Conservation (phyloP, 2,888 invertebrate species). For the Pomacea canaliculata region DNA sequence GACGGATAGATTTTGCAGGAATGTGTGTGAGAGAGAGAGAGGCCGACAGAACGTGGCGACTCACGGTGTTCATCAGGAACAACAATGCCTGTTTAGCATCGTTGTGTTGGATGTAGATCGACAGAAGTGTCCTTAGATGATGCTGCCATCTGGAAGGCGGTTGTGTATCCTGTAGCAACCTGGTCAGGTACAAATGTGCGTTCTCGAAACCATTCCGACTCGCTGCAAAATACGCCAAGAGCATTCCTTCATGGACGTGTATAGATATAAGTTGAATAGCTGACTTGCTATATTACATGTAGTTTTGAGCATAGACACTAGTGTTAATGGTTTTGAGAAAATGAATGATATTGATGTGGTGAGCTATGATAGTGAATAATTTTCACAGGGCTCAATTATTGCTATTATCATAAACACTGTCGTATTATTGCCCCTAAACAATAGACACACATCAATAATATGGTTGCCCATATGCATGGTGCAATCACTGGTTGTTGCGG, state of each 20-base stretch:
- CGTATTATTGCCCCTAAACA: no score
- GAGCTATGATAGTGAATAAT: no score
- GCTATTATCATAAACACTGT: no score
- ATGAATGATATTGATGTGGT: no score
- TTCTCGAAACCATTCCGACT: conserved; percentile 2
- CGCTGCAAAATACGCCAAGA: conserved; percentile 16
- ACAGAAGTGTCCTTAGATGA: conserved; percentile 17
- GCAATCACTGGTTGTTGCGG: no score
- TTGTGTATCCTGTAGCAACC: conserved; percentile 25
- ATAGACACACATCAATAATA: no score
- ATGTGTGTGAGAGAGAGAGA: neutral
- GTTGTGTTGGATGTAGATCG: conserved; percentile 11
- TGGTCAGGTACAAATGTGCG: conserved; percentile 15
- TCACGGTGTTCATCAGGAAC: conserved; percentile 24
- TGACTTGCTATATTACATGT: no score
- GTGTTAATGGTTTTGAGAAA: no score
- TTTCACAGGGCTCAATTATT: no score
- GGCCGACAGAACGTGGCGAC: neutral
- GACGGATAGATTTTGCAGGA: neutral
- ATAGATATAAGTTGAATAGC: no score
- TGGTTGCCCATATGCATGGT: no score
- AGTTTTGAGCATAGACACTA: no score
- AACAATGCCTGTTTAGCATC: conserved; percentile 16
- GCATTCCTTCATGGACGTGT: neutral
- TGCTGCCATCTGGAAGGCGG: conserved; percentile 25